A percentile compares a stretch with the other conserved stretches of the same genome.
Conservation (phyloP, 2,797 vertebrate genomes). For the Lithobates pipiens region DNA sequence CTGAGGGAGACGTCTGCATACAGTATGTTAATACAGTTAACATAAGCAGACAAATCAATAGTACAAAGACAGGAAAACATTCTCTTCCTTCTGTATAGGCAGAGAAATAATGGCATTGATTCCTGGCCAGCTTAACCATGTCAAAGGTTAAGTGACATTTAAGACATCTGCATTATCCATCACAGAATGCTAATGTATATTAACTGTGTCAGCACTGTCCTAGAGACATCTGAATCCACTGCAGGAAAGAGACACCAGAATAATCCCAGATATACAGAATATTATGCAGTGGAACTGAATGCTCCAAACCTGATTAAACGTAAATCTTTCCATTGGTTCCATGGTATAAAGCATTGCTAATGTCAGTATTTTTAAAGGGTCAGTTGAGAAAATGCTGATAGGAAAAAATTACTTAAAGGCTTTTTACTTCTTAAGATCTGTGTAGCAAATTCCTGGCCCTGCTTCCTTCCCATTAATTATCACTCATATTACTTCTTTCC, state of each 20-base stretch:
- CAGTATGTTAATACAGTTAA: slow-evolving; percentile 64
- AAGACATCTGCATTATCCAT: slow-evolving; percentile 63
- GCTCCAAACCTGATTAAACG: background rate
- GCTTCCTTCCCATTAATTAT: too few species aligned
- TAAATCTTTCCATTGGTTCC: too few species aligned
- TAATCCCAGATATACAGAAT: slow-evolving; percentile 10
- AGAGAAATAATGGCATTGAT: slow-evolving; percentile 62
- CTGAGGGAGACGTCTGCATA: slow-evolving; percentile 59
- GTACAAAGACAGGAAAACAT: slow-evolving; percentile 63
- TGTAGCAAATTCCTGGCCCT: too few species aligned
- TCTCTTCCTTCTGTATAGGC: slow-evolving; percentile 61
- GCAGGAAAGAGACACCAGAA: slow-evolving; percentile 3
- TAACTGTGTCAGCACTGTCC: slow-evolving; percentile 56
- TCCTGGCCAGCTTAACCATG: slow-evolving; percentile 57
- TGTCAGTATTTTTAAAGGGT: too few species aligned
- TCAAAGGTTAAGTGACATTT: slow-evolving; percentile 64
- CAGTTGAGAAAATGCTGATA: too few species aligned
- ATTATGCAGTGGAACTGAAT: background rate
- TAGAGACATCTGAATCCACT: slow-evolving; percentile 27
- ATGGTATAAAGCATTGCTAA: too few species aligned
- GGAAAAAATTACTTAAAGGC: too few species aligned
- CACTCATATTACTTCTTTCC: too few species aligned
- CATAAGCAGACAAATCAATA: slow-evolving; percentile 63
- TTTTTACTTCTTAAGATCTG: too few species aligned
- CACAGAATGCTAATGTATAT: slow-evolving; percentile 60